Percentiles rank a stretch among this genome's conserved stretches.
Conservation (phyloP, 2,797 vertebrate species). For the Squalus acanthias region DNA sequence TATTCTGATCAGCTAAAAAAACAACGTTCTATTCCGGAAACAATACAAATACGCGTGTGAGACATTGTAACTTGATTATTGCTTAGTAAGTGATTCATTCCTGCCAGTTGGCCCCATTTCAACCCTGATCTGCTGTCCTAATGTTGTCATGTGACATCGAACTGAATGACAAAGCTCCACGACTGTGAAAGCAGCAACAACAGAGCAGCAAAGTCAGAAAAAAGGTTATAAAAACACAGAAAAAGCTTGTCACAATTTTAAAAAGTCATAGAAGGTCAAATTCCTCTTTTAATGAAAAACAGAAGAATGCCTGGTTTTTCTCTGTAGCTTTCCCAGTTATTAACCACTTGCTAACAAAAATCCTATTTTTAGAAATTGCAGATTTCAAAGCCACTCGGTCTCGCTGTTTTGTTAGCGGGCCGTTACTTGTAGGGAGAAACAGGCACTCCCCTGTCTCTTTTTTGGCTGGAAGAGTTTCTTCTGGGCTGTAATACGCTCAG, state of each 20-base stretch:
- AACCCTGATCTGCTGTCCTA: not conserved
- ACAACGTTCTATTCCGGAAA: not conserved
- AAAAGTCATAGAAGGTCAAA: not conserved
- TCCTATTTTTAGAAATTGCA: not conserved
- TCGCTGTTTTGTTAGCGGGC: not conserved
- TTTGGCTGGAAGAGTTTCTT: not conserved
- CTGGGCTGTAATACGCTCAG: not conserved
- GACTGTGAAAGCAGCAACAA: not conserved
- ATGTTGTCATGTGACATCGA: not conserved
- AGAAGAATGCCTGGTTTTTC: not conserved
- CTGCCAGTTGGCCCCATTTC: not conserved
- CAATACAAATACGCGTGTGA: not conserved
- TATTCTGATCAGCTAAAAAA: not conserved
- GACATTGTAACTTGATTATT: not conserved
- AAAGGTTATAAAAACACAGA: not conserved
- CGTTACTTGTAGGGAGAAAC: not conserved
- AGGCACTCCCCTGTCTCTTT: not conserved
- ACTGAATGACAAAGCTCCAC: not conserved
- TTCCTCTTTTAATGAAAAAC: not conserved
- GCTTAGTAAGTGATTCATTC: not conserved
- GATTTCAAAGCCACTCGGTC: not conserved
- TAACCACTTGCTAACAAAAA: not conserved
- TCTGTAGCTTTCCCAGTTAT: not conserved
- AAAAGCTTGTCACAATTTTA: not conserved
- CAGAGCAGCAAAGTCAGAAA: not conserved